Percentiles rank a stretch among this genome's conserved stretches.
Conservation (phyloP, 2,113 vertebrate genomes). For the Lampris incognitus region DNA sequence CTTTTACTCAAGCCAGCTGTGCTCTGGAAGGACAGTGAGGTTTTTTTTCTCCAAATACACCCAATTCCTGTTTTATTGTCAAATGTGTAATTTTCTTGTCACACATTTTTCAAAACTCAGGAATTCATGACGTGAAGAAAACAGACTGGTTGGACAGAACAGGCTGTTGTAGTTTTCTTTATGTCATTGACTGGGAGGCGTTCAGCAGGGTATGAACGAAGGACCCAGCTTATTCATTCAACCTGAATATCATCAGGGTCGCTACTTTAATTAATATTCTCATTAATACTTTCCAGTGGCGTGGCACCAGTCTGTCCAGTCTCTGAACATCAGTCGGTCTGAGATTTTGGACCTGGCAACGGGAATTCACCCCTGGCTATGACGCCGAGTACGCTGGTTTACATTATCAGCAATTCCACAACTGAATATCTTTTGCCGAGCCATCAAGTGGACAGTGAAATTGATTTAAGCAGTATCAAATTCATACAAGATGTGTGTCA, state of each 20-base stretch:
- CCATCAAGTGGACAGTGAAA: conserved; percentile 34
- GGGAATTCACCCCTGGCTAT: conserved; percentile 35
- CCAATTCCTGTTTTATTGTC: background rate
- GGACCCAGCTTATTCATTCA: conserved; percentile 48
- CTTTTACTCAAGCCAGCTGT: conserved; percentile 1
- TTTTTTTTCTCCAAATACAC: background rate
- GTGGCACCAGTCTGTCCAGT: conserved; percentile 23
- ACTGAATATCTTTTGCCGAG: conserved; percentile 32
- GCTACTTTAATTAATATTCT: conserved; percentile 47
- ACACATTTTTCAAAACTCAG: conserved; percentile 4
- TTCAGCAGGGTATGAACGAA: conserved; percentile 44
- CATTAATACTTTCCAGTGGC: conserved; percentile 61
- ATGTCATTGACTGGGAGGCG: conserved; percentile 31
- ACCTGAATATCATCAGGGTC: conserved; percentile 44
- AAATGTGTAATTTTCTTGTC: conserved; percentile 15
- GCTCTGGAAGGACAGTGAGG: background rate
- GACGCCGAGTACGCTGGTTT: conserved; percentile 43
- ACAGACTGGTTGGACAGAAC: conserved; percentile 28
- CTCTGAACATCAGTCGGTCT: conserved; percentile 31
- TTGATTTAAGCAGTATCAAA: conserved; percentile 27
- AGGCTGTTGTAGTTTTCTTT: conserved; percentile 31
- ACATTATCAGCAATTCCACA: conserved; percentile 46
- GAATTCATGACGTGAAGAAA: conserved; percentile 3
- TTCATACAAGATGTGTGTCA: conserved; percentile 35
- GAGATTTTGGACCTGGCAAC: conserved; percentile 58